Base-by-base conservation (phyloP, 2,113 vertebrate species). In the Pangasianodon hypophthalmus region DNA sequence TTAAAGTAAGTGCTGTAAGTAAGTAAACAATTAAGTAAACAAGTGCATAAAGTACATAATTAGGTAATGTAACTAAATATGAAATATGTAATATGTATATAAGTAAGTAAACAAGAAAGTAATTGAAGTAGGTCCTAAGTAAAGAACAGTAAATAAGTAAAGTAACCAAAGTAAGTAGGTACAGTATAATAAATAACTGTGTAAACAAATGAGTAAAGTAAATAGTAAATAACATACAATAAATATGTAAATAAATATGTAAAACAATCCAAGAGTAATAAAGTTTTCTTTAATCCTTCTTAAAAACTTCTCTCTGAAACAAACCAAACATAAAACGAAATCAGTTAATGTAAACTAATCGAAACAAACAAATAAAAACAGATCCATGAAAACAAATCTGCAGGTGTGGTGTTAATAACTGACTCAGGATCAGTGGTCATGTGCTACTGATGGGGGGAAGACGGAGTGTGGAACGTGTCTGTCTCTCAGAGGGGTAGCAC, bases 401-500 rank as follows among this genome's bases (percentile, higher is more conserved):
- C 54, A 62, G 60, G 7, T 62, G 60, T 14, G 1, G 67, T 32
- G 67, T 44, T 24, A 77, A 44, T 46, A 46, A 77, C 37, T 44
- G 73, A 77, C 73, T 77, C 73, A 46, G 21, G 24, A 46, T 77
- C 67, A 69, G 73, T 18, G 41, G 41, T 44, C 21, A 41, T 46
- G 73, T 77, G n/a, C 14, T 3, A n/a, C 29, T 37, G 11, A 73
- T 2, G 37, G 73, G 26, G 73, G 73, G 46, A 77, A 41, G 41
- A 73, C 19, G 44, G 75, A 48, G 75, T 48, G 18, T 79, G 60
- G 73, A 71, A 75, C 26, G 11, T 7, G 41, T 54, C 85, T 13
- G 32, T 62, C 37, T 84, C 46, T 85, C 46, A 64, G 62, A 64
- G 81, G 50, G 69, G 82, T 46, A 75, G 85, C 64, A 89, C 67